Evolutionary conservation across 1,140 invertebrate genomes (phyloP), one percentile per base, ranked within the genome.

Genomic region (Oncopodura yosiiana): DNA sequence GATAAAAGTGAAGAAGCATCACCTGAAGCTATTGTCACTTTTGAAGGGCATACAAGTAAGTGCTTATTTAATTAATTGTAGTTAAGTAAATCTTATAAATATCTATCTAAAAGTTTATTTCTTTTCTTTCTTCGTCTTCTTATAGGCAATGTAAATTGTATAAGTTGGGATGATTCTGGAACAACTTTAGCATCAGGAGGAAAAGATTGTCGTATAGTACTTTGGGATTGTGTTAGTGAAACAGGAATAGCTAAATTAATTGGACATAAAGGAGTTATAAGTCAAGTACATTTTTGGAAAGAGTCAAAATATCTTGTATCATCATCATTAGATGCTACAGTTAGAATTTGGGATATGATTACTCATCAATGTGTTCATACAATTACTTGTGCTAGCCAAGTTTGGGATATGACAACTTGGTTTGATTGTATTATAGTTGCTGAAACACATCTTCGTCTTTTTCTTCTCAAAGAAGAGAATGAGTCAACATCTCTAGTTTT

Each of bases 271-370:
- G 86, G 83, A 27, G 75, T 81, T 1, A 77, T 99, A n/a, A 99
- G 93, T 0, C 81, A 88, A 73, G 73, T 88, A 0, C 66, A 75
- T 11, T 99, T 98, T 68, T 78, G 95, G 66, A 78, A 68, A 41
- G 59, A 80, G 24, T 52, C 30, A 46, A 82, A 91, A 65, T 80
- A 91, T 61, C 67, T 96, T 14, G 76, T 99, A 9, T 88, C 91
- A 60, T 80, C 83, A 46, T 95, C 92, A 2, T 94, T 91, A 71
- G 95, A 99, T 70, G 86, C 86, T 14, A 88, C 88, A 69, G 78
- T 99, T 0, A 98, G 98, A 69, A 94, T 99, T 69, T 99, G 94
- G 94, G 90, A 98, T 74, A 71, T 98, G 49, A 82, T 87, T 58
- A 94, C 86, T 21, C 84, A 94, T 65, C 87, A 93, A 67, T 97